These are phyloP conservation scores for Apocrypta bakeri DNA, from an alignment of 1,140 invertebrate species.

Conservation along the genomic window DNA sequence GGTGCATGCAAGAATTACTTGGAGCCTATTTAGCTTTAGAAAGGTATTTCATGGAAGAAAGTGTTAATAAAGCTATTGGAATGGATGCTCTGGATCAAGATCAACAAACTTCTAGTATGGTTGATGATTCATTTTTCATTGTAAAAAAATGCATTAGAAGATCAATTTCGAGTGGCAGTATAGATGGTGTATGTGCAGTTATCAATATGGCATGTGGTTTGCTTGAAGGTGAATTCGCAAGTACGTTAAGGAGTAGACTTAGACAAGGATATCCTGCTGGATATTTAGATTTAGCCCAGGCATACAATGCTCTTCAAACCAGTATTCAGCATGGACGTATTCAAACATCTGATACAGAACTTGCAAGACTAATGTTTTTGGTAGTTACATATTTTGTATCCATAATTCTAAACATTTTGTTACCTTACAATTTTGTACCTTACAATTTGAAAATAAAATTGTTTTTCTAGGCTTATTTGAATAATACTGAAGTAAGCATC, in stretches of 20 bases:
- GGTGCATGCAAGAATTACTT: slow-evolving; percentile 92
- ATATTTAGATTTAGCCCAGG: slow-evolving; percentile 88
- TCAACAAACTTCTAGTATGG: slow-evolving; percentile 90
- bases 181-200: slow-evolving; percentile 97
- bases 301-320: slow-evolving; percentile 86
- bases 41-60: slow-evolving; percentile 97
- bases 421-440: neutral
- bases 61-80: slow-evolving; percentile 93
- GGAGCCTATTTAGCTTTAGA: slow-evolving; percentile 94
- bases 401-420: neutral
- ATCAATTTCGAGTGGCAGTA: slow-evolving; percentile 89
- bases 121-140: slow-evolving; percentile 99
- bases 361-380: slow-evolving; percentile 81
- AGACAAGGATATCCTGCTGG: slow-evolving; percentile 90
- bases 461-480: slow-evolving; percentile 85
- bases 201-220: slow-evolving; percentile 94
- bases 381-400: slow-evolving; percentile 70
- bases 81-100: slow-evolving; percentile 86
- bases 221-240: slow-evolving; percentile 90
- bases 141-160: slow-evolving; percentile 96
- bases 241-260: slow-evolving; percentile 84
- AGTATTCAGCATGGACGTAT: slow-evolving; percentile 88
- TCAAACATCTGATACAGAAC: slow-evolving; percentile 88
- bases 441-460: slow-evolving; percentile 1
- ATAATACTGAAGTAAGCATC: slow-evolving; percentile 93